A percentile compares a stretch with the other conserved stretches of the same genome.
These are phyloP conservation scores for Epinephelus cyanopodus DNA, from an alignment of 2,113 vertebrate genomes.

Conservation along the genomic window DNA sequence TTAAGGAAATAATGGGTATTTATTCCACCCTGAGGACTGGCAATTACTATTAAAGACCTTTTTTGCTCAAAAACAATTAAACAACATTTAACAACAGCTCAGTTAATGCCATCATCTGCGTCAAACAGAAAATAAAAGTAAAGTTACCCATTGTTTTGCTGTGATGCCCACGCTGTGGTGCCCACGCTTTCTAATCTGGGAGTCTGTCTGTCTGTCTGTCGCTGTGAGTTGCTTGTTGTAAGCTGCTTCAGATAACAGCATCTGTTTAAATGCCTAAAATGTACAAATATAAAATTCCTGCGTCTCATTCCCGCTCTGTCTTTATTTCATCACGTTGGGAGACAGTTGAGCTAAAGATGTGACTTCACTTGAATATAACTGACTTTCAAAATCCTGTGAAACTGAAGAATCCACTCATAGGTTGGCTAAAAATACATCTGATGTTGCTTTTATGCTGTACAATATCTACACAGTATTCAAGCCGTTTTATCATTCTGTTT, in stretches of 20 bases:
- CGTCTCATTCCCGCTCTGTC: background rate
- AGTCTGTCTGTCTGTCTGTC: constrained; percentile 42
- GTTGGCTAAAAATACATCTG: background rate
- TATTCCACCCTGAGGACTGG: constrained; percentile 1
- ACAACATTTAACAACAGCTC: background rate
- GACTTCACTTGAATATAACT: background rate
- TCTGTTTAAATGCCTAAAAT: constrained; percentile 13
- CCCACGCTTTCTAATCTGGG: constrained; percentile 4
- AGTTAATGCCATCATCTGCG: constrained; percentile 5
- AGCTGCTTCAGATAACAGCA: constrained; percentile 17
- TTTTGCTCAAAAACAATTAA: background rate
- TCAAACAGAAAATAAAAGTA: constrained; percentile 24
- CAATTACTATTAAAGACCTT: constrained; percentile 19
- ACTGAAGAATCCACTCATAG: background rate
- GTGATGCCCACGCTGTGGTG: background rate
- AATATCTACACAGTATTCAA: background rate
- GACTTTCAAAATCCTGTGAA: background rate
- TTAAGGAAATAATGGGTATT: constrained; percentile 23
- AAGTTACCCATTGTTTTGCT: constrained; percentile 12
- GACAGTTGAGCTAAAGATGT: background rate
- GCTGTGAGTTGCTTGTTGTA: constrained; percentile 26
- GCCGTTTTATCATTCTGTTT: background rate
- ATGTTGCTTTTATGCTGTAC: background rate
- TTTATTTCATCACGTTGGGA: background rate
- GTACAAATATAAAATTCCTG: background rate